A percentile compares a stretch with the other conserved stretches of the same genome.
Evolutionary conservation across 2,797 vertebrate species (phyloP).

Genomic region (Nannoperca australis): DNA sequence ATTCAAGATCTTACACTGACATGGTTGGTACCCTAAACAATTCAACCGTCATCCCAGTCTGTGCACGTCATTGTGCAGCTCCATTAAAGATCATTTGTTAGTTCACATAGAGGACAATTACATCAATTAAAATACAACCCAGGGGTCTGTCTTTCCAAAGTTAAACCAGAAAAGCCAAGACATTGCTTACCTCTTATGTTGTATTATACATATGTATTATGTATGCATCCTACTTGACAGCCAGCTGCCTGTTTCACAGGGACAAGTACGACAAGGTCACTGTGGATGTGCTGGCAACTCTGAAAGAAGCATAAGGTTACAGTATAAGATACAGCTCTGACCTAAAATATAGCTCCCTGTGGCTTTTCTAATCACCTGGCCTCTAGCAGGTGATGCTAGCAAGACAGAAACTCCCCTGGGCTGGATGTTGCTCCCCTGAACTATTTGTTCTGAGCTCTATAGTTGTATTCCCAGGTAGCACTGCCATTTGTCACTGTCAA

Average conservation of each 20-base stretch:
- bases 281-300: conserved; percentile 13
- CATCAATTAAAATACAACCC: conserved; percentile 18
- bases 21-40: not conserved
- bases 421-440: conserved; percentile 54
- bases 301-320: not conserved
- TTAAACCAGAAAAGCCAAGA: conserved; percentile 20
- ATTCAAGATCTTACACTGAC: not conserved
- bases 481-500: conserved; percentile 74
- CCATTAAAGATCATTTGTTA: not conserved
- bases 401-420: conserved; percentile 46
- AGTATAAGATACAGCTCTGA: conserved; percentile 10
- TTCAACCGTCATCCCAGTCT: not conserved
- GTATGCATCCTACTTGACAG: conserved; percentile 14
- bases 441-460: conserved; percentile 59
- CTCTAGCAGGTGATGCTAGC: conserved; percentile 17
- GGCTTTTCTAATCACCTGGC: not conserved
- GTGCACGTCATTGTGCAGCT: not conserved
- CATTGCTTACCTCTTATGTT: conserved; percentile 19
- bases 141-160: not conserved
- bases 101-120: not conserved
- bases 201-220: no score
- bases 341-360: not conserved
- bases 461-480: conserved; percentile 42
- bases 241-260: conserved; percentile 12
- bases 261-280: conserved; percentile 30